phyloP scores from a whole-genome alignment of 2,888 invertebrate species.

The Teleiodes luculella region DNA sequence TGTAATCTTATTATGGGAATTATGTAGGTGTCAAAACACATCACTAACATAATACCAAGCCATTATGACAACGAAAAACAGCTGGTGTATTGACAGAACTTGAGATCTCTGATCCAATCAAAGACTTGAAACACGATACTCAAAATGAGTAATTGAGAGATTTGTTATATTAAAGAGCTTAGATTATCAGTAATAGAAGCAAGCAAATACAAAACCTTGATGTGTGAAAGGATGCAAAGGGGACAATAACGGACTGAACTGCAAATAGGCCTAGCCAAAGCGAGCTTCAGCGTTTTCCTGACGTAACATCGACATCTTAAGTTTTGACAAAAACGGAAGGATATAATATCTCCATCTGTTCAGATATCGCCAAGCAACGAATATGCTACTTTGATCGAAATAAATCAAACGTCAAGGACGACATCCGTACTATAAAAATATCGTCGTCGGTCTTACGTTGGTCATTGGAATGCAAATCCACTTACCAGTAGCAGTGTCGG shows the following conservation, averaged over 20 bases:
- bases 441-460: constrained; percentile 28
- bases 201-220: constrained; percentile 10
- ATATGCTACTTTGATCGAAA: constrained; percentile 13
- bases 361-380: neutral
- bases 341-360: constrained; percentile 3
- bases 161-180: neutral
- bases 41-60: constrained; percentile 26
- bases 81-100: neutral
- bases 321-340: neutral
- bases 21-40: neutral
- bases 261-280: constrained; percentile 16
- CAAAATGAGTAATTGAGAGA: neutral
- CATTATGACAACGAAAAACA: neutral
- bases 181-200: neutral
- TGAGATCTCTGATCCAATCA: too few relatives aligned
- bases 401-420: constrained; percentile 51
- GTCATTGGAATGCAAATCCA: constrained; percentile 30
- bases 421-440: constrained; percentile 35
- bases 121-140: too few relatives aligned
- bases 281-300: constrained; percentile 40
- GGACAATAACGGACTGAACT: neutral
- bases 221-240: constrained; percentile 13
- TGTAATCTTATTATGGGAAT: too few relatives aligned
- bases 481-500: constrained; percentile 40
- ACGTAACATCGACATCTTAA: constrained; percentile 30